Conservation (phyloP, 2,113 vertebrate genomes). For the Otus sunia region DNA sequence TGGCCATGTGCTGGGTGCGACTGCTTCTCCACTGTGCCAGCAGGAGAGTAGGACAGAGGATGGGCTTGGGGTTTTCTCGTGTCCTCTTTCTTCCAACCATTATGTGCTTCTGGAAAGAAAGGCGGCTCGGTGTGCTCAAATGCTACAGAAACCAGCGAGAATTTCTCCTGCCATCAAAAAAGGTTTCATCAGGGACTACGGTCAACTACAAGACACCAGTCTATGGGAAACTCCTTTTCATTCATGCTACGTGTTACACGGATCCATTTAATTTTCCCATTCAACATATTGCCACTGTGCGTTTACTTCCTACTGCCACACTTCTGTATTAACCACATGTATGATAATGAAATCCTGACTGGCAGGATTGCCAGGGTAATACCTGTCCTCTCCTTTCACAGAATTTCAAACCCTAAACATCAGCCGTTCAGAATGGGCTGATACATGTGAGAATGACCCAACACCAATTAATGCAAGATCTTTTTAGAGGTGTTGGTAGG, state of each 20-base stretch:
- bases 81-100: neutral
- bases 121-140: neutral
- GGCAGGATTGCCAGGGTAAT: neutral
- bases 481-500: neutral
- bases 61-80: neutral
- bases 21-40: neutral
- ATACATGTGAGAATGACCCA: neutral
- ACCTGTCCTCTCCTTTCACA: neutral
- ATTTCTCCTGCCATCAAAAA: neutral
- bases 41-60: neutral
- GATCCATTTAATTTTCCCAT: neutral
- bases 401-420: neutral
- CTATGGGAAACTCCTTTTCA: neutral
- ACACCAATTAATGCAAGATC: neutral
- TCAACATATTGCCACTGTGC: too few species aligned
- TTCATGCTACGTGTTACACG: accelerated
- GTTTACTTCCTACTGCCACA: neutral
- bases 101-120: neutral
- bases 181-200: neutral
- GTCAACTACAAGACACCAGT: neutral
- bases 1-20: too few species aligned
- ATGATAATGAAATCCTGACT: too few species aligned
- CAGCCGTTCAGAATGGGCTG: neutral
- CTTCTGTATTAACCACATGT: neutral
- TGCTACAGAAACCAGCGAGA: neutral